These are phyloP conservation scores for Drosophila arawakana DNA, from an alignment of 1,140 invertebrate genomes.

Conservation along the genomic window DNA sequence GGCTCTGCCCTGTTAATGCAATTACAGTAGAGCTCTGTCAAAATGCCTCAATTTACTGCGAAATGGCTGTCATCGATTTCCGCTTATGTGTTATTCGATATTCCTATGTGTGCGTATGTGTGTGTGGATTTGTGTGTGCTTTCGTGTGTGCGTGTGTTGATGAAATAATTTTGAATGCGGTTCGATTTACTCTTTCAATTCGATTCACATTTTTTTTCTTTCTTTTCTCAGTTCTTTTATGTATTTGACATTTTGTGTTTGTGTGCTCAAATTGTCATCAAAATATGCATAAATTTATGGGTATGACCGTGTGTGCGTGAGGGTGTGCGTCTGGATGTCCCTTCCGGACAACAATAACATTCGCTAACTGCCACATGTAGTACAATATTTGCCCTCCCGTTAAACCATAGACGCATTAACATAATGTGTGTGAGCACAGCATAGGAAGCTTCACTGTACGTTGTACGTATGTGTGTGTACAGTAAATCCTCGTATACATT, in stretches of 20 bases:
- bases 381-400: constrained; percentile 73
- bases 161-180: constrained; percentile 68
- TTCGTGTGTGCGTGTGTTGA: constrained; percentile 41
- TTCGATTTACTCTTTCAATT: constrained; percentile 68
- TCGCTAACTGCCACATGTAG: constrained; percentile 48
- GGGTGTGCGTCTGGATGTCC: constrained; percentile 20
- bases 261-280: constrained; percentile 71
- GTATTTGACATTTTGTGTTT: constrained; percentile 77
- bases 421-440: constrained; percentile 71
- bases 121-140: constrained; percentile 21
- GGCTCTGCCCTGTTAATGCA: constrained; percentile 48
- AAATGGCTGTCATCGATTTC: constrained; percentile 81
- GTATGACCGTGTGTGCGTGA: not conserved
- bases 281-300: constrained; percentile 70
- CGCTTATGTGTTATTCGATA: constrained; percentile 70
- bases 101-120: constrained; percentile 22
- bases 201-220: constrained; percentile 10
- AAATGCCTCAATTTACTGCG: constrained; percentile 80
- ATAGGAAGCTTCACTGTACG: constrained; percentile 17
- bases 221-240: constrained; percentile 58
- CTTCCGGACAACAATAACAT: constrained; percentile 23
- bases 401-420: constrained; percentile 75
- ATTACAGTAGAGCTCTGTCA: constrained; percentile 70
- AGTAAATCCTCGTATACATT: not conserved
- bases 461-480: too few species aligned